Base-by-base conservation (phyloP, 2,113 vertebrate genomes). In the Castor canadensis region DNA sequence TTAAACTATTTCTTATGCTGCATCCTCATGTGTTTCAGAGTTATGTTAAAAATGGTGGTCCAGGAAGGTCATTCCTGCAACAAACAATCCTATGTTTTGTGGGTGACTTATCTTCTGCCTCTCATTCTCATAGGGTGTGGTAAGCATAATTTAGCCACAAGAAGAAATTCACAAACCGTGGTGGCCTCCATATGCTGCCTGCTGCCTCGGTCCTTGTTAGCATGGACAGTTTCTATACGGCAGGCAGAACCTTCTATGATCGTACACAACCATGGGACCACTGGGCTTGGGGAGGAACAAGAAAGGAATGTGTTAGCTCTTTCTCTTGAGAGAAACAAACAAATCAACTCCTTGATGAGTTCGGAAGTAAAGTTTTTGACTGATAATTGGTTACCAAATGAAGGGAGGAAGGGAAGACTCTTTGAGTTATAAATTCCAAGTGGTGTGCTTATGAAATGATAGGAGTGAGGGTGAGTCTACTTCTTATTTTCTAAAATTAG, bases 221-320 rank as follows among this genome's bases (percentile, higher is more conserved):
- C 81, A 4, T 0, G 16, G 85, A 3, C 4, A 13, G 17, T 10
- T 47, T 7, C 16, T 0, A 0, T 58, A 38, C 12, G 16, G 1
- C 9, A 6, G 38, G 30, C 9, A n/a, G 47, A 17, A 35, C 5
- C 32, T 24, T 32, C 38, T 6, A 3, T 4, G n/a, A 8, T 38
- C 35, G 6, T 4, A 8, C 17, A 4, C 2, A 11, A 3, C 0
- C 35, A 0, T 0, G 0, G 30, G 38, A 32, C 24, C 24, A 0
- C 0, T 30, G 9, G 66, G 54, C 30, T 0, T 1, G 8, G 76
- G 9, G 19, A 64, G 30, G 17, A 16, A 9, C 0, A 1, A 9
- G 5, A 3, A 11, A 8, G 9, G 67, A 24, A 1, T 0, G 1
- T 1, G 0, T 15, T 15, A 1, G 2, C 26, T 80, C 40, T 45